Evolutionary conservation across 2,113 vertebrate species (phyloP), one percentile per base, ranked within the genome.

Genomic region (Muscicapa adusta): DNA sequence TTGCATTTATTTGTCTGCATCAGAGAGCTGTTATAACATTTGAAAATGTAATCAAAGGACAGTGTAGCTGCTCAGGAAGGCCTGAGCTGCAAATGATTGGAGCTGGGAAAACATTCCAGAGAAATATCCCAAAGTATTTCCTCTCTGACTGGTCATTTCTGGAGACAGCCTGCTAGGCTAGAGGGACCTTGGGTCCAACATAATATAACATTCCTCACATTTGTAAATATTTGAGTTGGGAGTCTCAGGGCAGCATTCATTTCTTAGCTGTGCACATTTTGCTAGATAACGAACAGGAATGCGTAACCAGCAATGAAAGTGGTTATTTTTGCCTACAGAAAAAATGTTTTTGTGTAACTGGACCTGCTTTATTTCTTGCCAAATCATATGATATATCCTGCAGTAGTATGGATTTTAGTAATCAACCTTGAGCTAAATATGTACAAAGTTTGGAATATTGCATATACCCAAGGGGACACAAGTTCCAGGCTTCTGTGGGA

Each of bases 271-370:
- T 28, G 60, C 60, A 60, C 18, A 15, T 54, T 92, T 88, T 10
- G 34, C 45, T 68, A 73, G 75, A 65, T 91, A 73, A 76, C 4
- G 1, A 76, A 62, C 29, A 74, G 87, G 57, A 91, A 96, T 50
- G 61, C 28, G 5, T 31, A 50, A 86, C 47, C 38, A 93, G 34
- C 40, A 63, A 58, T 23, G 10, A 43, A 50, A 84, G 73, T 14
- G 16, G 51, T 81, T 96, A 87, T 91, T 96, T 92, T 81, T 92
- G 77, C 33, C 73, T 51, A n/a, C 34, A 77, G 58, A 42, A 73
- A 36, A 76, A 51, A 48, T 17, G 2, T 2, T 15, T 12, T 50
- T 56, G 33, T 70, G 91, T 76, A 83, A 86, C 74, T 40, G 13
- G 56, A 91, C 58, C 42, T 38, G 26, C n/a, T 89, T 80, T 54